Percentiles rank a stretch among this genome's conserved stretches.
These are phyloP conservation scores for Cataglyphis livida DNA, from an alignment of 2,888 invertebrate genomes.

Conservation along the genomic window DNA sequence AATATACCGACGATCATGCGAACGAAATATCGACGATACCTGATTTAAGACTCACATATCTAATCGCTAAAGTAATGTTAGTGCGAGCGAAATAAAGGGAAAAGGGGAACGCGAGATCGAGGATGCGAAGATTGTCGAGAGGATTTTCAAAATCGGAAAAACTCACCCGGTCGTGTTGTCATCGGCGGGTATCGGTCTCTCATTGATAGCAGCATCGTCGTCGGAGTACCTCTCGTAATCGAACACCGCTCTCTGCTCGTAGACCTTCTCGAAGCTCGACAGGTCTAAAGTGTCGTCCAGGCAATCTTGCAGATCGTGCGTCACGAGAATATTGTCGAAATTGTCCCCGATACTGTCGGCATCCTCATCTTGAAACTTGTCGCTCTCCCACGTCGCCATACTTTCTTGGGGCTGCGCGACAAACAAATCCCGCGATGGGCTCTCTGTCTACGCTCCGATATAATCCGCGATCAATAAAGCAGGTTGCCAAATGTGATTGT, in stretches of 20 bases:
- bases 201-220: constrained; percentile 84
- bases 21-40: constrained; percentile 28
- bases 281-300: constrained; percentile 86
- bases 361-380: constrained; percentile 80
- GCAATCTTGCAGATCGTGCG: constrained; percentile 87
- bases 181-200: constrained; percentile 85
- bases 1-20: constrained; percentile 48
- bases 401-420: constrained; percentile 78
- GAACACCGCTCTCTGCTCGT: constrained; percentile 84
- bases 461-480: constrained; percentile 1
- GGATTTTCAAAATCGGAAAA: background rate
- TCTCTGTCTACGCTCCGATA: background rate
- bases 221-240: constrained; percentile 83
- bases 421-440: constrained; percentile 72
- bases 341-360: constrained; percentile 78
- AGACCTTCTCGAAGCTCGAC: constrained; percentile 86
- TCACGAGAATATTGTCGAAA: constrained; percentile 86
- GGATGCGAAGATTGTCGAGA: background rate
- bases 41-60: background rate
- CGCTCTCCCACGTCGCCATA: constrained; percentile 85
- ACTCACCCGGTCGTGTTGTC: constrained; percentile 84
- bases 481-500: background rate
- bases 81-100: background rate
- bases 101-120: background rate
- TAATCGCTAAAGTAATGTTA: too few relatives aligned